Conservation (phyloP, 1,140 invertebrate species). For the Drusus annulatus region DNA sequence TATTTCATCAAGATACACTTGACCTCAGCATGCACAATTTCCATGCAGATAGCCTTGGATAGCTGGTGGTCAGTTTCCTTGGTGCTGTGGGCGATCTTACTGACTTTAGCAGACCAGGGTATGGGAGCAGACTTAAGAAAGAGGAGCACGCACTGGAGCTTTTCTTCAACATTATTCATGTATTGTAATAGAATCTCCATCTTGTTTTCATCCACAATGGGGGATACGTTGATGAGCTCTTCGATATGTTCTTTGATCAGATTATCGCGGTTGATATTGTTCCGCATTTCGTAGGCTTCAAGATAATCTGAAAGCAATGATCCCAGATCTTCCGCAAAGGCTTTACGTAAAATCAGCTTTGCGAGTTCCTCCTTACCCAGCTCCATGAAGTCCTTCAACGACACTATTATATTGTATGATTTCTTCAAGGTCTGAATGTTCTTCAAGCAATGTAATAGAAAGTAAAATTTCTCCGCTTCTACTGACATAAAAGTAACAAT, state of each 20-base stretch:
- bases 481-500: constrained; percentile 44
- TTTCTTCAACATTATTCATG: constrained; percentile 52
- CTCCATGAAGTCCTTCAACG: constrained; percentile 52
- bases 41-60: constrained; percentile 31
- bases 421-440: constrained; percentile 53
- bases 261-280: constrained; percentile 52
- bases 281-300: constrained; percentile 39
- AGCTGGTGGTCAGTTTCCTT: constrained; percentile 31
- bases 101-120: constrained; percentile 50
- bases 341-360: constrained; percentile 53
- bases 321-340: constrained; percentile 54
- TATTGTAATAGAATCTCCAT: constrained; percentile 53
- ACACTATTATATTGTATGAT: constrained; percentile 53
- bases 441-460: constrained; percentile 52
- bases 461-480: constrained; percentile 47
- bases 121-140: constrained; percentile 52
- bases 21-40: constrained; percentile 50
- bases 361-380: constrained; percentile 39
- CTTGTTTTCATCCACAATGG: constrained; percentile 53
- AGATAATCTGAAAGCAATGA: constrained; percentile 48
- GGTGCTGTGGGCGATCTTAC: constrained; percentile 38
- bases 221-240: constrained; percentile 47
- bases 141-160: constrained; percentile 43
- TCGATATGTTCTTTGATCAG: constrained; percentile 56
- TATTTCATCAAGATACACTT: constrained; percentile 55